A percentile compares a stretch with the other conserved stretches of the same genome.
phyloP scores from a whole-genome alignment of 37 sponge, comb jelly and placozoan genomes.

The Cliona cf. orientalis region DNA sequence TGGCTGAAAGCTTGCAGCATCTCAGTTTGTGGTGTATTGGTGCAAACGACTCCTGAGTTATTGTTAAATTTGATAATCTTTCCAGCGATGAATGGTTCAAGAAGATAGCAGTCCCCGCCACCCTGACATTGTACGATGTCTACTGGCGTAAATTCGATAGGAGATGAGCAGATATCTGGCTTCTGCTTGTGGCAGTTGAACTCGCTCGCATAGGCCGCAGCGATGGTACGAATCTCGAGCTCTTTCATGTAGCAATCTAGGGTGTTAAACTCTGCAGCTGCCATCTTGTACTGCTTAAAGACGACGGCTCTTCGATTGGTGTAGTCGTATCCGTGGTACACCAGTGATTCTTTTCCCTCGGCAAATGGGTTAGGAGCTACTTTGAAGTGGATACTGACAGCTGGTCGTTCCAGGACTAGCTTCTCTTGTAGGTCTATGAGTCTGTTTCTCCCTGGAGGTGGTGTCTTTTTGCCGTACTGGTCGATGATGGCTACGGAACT shows the following conservation, averaged over 20 bases:
- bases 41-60: constrained; percentile 51
- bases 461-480: constrained; percentile 39
- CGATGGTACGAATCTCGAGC: constrained; percentile 44
- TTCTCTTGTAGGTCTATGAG: constrained; percentile 49
- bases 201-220: constrained; percentile 49
- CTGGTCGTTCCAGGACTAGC: constrained; percentile 27
- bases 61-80: constrained; percentile 71
- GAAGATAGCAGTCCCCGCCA: constrained; percentile 6
- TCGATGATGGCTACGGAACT: constrained; percentile 17
- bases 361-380: constrained; percentile 66
- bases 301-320: constrained; percentile 33
- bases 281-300: constrained; percentile 49
- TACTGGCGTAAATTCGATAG: constrained; percentile 16
- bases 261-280: constrained; percentile 14
- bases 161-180: background rate
- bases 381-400: constrained; percentile 42
- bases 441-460: constrained; percentile 11
- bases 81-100: constrained; percentile 45
- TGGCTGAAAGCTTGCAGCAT: constrained; percentile 79
- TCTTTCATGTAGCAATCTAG: constrained; percentile 56
- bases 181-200: constrained; percentile 50
- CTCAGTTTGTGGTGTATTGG: constrained; percentile 31
- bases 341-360: constrained; percentile 54
- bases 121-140: constrained; percentile 43
- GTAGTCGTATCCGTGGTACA: constrained; percentile 61